Evolutionary conservation across 2,888 invertebrate species (phyloP), one percentile per base, ranked within the genome.

Genomic region (Pharmacophagus antenor): DNA sequence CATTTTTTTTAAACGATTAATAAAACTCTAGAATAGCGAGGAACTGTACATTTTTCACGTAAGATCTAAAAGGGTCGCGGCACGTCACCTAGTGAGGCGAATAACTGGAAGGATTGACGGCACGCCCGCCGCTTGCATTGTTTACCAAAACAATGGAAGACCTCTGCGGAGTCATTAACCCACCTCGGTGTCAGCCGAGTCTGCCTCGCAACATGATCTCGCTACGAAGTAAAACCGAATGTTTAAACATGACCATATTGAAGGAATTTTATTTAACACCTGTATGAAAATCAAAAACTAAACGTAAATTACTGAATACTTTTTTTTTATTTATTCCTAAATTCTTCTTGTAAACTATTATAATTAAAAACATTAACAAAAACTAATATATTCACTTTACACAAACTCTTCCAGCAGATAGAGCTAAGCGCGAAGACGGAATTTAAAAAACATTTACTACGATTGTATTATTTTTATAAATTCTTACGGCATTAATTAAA

Each of bases 161-260:
- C 88, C 89, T 87, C 84, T 73, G 80, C 74, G 82, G 80, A 86
- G 88, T 89, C 89, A 88, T 89, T 90, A 89, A 88, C 89, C 88
- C 76, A 84, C 84, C 83, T 84, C 82, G 83, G 79, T 80, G 82
- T 80, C 79, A 75, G 73, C 74, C 77, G 72, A 70, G 76, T 67
- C 66, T 64, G 63, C 62, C 55, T 55, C 63, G 62, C 51, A 52
- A 58, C 62, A 53, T 55, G 41, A 61, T 41, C 47, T 58, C 52
- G 17, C 25, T 37, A 56, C 25, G 7, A n/a, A 51, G 44, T 60
- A 23, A 17, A 55, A 53, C 48, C 58, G 48, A 47, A 58, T 6
- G 18, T 18, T 18, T 18, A 44, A 44, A 44, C 18, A 44, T 18
- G 6, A 2, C 42, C 2, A 44, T 18, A 15, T 15, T 15, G 41